Conservation (phyloP, 1,140 invertebrate genomes). For the Drosophila insularis region DNA sequence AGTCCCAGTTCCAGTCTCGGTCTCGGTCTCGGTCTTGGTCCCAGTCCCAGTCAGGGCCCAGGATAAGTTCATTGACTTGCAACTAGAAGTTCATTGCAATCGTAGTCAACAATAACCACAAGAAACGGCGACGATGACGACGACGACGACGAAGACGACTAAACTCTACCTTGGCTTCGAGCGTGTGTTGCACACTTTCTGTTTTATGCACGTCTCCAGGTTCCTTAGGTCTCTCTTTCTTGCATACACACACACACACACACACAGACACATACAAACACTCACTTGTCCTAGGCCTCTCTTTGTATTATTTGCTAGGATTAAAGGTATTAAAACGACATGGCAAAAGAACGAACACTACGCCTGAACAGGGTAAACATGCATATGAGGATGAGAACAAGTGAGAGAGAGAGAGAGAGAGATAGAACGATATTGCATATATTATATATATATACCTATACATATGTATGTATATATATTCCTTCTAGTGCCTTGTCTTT, state of each 20-base stretch:
- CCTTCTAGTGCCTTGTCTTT: not conserved
- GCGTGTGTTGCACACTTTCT: slow-evolving; percentile 80
- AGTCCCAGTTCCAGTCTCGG: slow-evolving; percentile 15
- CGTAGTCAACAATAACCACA: slow-evolving; percentile 56
- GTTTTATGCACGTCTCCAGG: slow-evolving; percentile 68
- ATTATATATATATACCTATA: not conserved
- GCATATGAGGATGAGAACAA: slow-evolving; percentile 27
- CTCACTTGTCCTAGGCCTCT: slow-evolving; percentile 68
- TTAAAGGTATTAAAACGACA: slow-evolving; percentile 77
- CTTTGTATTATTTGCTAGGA: slow-evolving; percentile 74
- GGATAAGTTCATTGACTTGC: slow-evolving; percentile 78
- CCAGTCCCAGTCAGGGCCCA: slow-evolving; percentile 42
- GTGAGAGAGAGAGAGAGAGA: not conserved
- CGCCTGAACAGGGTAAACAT: slow-evolving; percentile 54
- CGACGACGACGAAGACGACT: slow-evolving; percentile 43
- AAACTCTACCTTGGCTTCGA: slow-evolving; percentile 46
- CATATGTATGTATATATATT: not conserved
- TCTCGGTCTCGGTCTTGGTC: slow-evolving; percentile 5
- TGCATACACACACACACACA: not conserved
- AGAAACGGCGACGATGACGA: slow-evolving; percentile 20
- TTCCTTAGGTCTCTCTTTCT: slow-evolving; percentile 24
- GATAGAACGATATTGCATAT: too few relatives aligned
- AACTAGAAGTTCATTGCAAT: slow-evolving; percentile 77
- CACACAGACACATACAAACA: slow-evolving; percentile 4
- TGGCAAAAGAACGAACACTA: slow-evolving; percentile 37